Percentiles rank a stretch among this genome's conserved stretches.
Evolutionary conservation across 1,140 invertebrate species (phyloP).

Genomic region (Tetramorium alpestre): DNA sequence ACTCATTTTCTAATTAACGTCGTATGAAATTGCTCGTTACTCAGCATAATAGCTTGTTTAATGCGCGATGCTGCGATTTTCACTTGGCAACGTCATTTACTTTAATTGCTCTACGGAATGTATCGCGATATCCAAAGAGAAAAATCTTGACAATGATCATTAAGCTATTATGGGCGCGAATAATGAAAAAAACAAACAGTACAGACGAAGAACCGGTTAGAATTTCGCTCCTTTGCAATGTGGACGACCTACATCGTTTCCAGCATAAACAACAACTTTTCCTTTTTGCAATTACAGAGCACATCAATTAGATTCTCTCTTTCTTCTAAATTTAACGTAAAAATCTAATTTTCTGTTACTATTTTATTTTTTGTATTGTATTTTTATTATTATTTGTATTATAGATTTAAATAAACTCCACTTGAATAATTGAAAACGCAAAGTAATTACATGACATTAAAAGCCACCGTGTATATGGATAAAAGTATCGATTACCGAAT

Average conservation of each 20-base stretch:
- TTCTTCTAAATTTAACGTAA: neutral
- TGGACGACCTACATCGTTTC: slow-evolving; percentile 67
- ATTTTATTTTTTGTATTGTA: neutral
- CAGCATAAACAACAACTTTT: slow-evolving; percentile 23
- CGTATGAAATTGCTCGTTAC: neutral
- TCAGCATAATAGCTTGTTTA: neutral
- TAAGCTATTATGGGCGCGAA: neutral
- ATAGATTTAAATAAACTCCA: neutral
- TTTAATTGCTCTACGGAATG: neutral
- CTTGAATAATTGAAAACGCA: neutral
- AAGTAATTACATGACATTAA: neutral
- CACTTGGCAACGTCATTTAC: neutral
- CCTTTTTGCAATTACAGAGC: neutral
- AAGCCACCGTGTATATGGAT: neutral
- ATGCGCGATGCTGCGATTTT: neutral
- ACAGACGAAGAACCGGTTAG: slow-evolving; percentile 50
- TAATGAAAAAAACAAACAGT: neutral
- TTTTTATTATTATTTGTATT: neutral
- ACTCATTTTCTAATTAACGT: neutral
- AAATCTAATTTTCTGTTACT: neutral
- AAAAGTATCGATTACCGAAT: slow-evolving; percentile 62
- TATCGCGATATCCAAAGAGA: neutral
- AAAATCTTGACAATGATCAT: neutral
- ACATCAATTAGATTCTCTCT: neutral
- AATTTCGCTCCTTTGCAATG: slow-evolving; percentile 75